These are phyloP conservation scores for Hymenochirus boettgeri DNA, from an alignment of 2,113 vertebrate species.

Conservation along the genomic window DNA sequence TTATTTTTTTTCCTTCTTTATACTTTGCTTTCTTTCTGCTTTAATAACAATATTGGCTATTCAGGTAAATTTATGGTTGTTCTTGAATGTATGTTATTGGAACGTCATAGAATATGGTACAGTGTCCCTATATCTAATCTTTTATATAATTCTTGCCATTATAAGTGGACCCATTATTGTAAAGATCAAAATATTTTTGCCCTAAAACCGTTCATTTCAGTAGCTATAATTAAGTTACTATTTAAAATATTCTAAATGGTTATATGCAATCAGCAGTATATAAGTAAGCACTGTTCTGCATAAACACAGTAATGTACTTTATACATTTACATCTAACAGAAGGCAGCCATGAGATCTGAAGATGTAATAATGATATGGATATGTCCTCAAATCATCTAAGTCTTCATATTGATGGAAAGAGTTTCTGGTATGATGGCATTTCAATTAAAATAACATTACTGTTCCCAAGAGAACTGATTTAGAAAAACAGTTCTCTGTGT, in stretches of 20 bases:
- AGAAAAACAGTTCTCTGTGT: conserved; percentile 38
- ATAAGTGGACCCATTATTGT: conserved; percentile 5
- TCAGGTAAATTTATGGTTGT: too few species aligned
- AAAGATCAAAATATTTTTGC: too few species aligned
- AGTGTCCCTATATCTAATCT: too few species aligned
- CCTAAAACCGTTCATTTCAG: too few species aligned
- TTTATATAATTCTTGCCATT: too few species aligned
- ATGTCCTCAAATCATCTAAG: conserved; percentile 29
- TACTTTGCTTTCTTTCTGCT: too few species aligned
- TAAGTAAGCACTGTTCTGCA: conserved; percentile 17
- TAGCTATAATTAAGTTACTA: neutral
- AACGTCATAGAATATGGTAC: too few species aligned
- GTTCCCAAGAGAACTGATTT: conserved; percentile 27
- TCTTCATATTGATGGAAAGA: conserved; percentile 37
- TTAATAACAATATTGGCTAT: too few species aligned
- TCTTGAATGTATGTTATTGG: too few species aligned
- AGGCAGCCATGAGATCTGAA: conserved; percentile 25
- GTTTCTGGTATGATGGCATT: conserved; percentile 41
- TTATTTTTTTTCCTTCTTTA: too few species aligned
- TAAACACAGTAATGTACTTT: conserved; percentile 35
- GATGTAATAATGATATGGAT: conserved; percentile 30
- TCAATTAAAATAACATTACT: conserved; percentile 43
- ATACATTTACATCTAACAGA: conserved; percentile 12
- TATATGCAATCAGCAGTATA: conserved; percentile 15
- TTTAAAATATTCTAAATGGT: neutral